Percentiles rank a stretch among this genome's conserved stretches.
Conservation (phyloP, 2,888 invertebrate genomes). For the Amphimallon solstitiale region DNA sequence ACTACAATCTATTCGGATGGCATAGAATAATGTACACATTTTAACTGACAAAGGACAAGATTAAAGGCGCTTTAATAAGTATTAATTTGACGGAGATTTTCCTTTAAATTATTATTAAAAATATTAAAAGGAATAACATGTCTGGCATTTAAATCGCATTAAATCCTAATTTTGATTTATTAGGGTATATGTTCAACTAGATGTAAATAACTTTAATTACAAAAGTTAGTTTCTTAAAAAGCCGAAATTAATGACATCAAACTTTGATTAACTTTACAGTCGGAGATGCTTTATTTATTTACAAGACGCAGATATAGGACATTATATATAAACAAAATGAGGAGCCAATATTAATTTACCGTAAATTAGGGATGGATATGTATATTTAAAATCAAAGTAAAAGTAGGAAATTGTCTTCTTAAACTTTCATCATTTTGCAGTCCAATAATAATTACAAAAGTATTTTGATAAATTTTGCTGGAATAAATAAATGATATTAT, state of each 20-base stretch:
- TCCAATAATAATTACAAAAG: too few species aligned
- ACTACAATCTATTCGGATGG: too few species aligned
- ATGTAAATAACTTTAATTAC: conserved; percentile 9
- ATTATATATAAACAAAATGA: neutral
- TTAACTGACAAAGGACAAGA: conserved; percentile 1
- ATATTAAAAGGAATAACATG: conserved; percentile 38
- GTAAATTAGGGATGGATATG: too few species aligned
- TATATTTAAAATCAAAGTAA: too few species aligned
- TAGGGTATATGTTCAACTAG: neutral
- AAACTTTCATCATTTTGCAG: too few species aligned
- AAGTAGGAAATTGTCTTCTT: too few species aligned
- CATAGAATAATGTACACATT: neutral
- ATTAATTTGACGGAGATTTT: conserved; percentile 22
- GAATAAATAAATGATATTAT: too few species aligned
- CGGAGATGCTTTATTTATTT: conserved; percentile 13
- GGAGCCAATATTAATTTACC: neutral
- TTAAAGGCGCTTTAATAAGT: conserved; percentile 7
- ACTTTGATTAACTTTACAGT: conserved; percentile 8
- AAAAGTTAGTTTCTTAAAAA: conserved; percentile 12
- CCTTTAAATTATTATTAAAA: conserved; percentile 34
- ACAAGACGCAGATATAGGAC: conserved; percentile 21
- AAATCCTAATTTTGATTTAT: conserved; percentile 42
- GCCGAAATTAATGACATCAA: conserved; percentile 12
- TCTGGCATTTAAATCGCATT: conserved; percentile 33
- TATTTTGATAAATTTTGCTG: too few species aligned